Conservation (phyloP, 1,140 invertebrate species). For the Prorops nasuta region DNA sequence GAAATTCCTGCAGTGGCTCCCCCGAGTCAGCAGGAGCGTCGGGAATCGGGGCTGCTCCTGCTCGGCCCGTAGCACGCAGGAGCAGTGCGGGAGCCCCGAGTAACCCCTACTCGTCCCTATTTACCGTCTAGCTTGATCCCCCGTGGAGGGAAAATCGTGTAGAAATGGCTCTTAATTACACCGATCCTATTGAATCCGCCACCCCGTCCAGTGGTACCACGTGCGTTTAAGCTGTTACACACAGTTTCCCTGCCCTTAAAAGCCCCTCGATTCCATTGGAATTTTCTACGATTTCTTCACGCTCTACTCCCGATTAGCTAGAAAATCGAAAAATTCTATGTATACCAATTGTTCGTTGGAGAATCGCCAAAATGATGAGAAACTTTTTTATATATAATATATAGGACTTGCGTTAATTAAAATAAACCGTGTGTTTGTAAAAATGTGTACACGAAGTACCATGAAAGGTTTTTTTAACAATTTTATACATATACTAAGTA, state of each 20-base stretch:
- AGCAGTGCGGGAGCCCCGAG: constrained; percentile 12
- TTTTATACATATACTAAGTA: too few species aligned
- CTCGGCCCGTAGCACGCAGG: not conserved
- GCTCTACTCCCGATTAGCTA: too few species aligned
- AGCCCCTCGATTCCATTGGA: too few species aligned
- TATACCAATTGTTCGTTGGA: too few species aligned
- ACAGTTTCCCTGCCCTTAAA: not conserved
- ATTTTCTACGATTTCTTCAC: too few species aligned
- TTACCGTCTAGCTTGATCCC: constrained; percentile 39
- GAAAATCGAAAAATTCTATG: not conserved
- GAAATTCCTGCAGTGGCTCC: constrained; percentile 31
- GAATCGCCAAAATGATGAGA: too few species aligned
- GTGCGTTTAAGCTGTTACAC: constrained; percentile 32
- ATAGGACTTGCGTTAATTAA: too few species aligned
- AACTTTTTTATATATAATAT: too few species aligned
- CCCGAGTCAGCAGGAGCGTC: not conserved
- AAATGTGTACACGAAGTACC: too few species aligned
- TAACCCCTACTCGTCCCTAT: constrained; percentile 36
- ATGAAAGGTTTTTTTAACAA: too few species aligned
- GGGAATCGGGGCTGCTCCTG: constrained; percentile 8
- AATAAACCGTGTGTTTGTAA: too few species aligned
- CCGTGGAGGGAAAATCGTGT: constrained; percentile 45
- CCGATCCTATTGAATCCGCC: constrained; percentile 53
- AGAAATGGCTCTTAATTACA: constrained; percentile 59
- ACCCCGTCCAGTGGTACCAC: constrained; percentile 34